Evolutionary conservation across 2,797 vertebrate genomes (phyloP).

Genomic region (Benthosema pterotum): DNA sequence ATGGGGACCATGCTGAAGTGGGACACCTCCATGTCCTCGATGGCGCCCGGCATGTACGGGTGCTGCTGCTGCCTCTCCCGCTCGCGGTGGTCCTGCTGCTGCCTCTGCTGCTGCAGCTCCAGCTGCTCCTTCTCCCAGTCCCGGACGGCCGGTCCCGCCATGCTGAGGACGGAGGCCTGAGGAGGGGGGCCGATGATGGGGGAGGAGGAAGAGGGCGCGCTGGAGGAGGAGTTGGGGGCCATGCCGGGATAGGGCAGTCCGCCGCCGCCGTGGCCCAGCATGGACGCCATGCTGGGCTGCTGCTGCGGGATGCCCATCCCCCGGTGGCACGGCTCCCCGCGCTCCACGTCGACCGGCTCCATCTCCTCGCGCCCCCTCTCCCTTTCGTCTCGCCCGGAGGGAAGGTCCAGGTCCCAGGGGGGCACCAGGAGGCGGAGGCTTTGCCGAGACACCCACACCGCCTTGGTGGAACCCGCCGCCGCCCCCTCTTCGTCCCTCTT

Average conservation of each 20-base stretch:
- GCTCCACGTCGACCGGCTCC: constrained; percentile 35
- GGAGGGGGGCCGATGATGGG: too few relatives aligned
- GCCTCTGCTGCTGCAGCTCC: constrained; percentile 70
- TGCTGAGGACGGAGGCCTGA: constrained; percentile 69
- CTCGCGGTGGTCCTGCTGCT: constrained; percentile 68
- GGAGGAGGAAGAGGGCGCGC: constrained; percentile 59
- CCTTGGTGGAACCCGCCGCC: constrained; percentile 59
- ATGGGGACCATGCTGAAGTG: constrained; percentile 84
- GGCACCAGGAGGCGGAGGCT: constrained; percentile 87
- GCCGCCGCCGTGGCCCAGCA: constrained; percentile 52
- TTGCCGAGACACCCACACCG: constrained; percentile 82
- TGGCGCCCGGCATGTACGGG: constrained; percentile 76
- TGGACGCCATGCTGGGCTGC: constrained; percentile 52
- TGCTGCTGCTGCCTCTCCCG: constrained; percentile 70
- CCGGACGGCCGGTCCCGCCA: constrained; percentile 63
- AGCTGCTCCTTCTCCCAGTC: constrained; percentile 77
- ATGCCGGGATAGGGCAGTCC: constrained; percentile 65
- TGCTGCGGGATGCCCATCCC: too few relatives aligned
- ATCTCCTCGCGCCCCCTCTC: constrained; percentile 72
- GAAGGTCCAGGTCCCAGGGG: constrained; percentile 84
- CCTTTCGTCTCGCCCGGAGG: constrained; percentile 54
- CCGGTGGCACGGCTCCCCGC: constrained; percentile 57
- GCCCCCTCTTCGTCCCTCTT: constrained; percentile 54
- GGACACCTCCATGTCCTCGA: constrained; percentile 90
- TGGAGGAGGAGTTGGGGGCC: constrained; percentile 65